phyloP scores from a whole-genome alignment of 2,888 invertebrate species.

The Spilosoma lubricipeda region DNA sequence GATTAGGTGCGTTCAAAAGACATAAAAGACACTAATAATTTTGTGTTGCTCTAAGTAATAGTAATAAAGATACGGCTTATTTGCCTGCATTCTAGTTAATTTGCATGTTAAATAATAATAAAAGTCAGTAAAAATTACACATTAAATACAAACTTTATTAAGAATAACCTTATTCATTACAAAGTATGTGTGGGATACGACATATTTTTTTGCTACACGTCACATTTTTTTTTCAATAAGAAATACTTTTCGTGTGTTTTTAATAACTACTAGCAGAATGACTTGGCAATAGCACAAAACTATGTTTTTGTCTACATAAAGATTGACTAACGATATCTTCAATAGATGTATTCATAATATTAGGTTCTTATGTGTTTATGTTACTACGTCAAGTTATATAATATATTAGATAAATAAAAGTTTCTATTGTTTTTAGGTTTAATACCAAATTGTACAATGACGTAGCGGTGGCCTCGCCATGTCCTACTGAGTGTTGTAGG shows the following conservation, averaged over 20 bases:
- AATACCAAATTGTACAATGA: too few species aligned
- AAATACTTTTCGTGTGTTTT: neutral
- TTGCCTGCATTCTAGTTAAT: conserved; percentile 28
- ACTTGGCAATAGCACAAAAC: neutral
- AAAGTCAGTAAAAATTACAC: conserved; percentile 23
- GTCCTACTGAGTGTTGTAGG: too few species aligned
- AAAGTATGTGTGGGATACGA: conserved; percentile 7
- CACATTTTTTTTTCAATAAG: too few species aligned
- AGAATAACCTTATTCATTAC: conserved; percentile 5
- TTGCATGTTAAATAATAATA: conserved; percentile 24
- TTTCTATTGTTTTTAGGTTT: too few species aligned
- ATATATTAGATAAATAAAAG: too few species aligned
- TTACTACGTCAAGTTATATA: neutral
- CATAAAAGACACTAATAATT: conserved; percentile 6
- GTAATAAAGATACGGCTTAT: conserved; percentile 15
- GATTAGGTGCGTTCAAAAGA: neutral
- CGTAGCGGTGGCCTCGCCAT: too few species aligned
- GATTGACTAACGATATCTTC: too few species aligned
- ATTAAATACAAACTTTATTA: conserved; percentile 16
- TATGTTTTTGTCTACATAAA: neutral
- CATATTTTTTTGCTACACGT: neutral
- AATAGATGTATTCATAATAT: neutral
- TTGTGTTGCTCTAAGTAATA: conserved; percentile 6
- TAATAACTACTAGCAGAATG: neutral
- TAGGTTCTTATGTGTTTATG: neutral